A percentile compares a stretch with the other conserved stretches of the same genome.
Conservation (phyloP, 2,797 vertebrate genomes). For the Centroberyx gerrardi region DNA sequence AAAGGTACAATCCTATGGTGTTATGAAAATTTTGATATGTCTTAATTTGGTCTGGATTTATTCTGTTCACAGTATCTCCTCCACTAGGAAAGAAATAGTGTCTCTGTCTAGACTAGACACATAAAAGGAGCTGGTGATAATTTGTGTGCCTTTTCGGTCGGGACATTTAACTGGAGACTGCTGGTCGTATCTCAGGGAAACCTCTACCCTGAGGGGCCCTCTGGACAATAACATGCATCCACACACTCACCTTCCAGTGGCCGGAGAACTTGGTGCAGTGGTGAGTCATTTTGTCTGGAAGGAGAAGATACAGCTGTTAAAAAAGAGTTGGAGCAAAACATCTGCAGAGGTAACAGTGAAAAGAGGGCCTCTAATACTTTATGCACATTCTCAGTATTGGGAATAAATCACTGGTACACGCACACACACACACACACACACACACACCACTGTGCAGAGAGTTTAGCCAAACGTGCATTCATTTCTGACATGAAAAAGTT, state of each 20-base stretch:
- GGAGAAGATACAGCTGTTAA: slow-evolving; percentile 29
- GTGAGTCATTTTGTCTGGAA: slow-evolving; percentile 88
- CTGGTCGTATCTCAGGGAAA: neutral
- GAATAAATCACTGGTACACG: neutral
- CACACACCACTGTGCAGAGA: neutral
- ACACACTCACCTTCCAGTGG: slow-evolving; percentile 93
- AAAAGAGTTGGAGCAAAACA: neutral
- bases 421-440: no score
- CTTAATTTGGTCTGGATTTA: neutral
- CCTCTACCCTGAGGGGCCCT: neutral
- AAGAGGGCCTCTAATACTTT: neutral
- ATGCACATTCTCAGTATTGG: neutral
- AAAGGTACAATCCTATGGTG: neutral
- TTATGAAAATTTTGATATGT: no score
- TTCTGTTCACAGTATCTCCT: no score
- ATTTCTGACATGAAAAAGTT: no score
- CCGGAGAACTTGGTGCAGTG: slow-evolving; percentile 93
- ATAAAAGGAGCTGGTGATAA: slow-evolving; percentile 2
- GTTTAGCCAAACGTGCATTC: neutral
- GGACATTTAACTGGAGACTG: neutral
- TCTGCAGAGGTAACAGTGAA: neutral
- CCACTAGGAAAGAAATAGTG: neutral
- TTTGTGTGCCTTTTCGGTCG: neutral
- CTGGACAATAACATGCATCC: neutral
- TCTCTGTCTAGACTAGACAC: neutral